These are phyloP conservation scores for Phenganax marumi DNA, from an alignment of 92 coral and sea anemone genomes.

Conservation along the genomic window DNA sequence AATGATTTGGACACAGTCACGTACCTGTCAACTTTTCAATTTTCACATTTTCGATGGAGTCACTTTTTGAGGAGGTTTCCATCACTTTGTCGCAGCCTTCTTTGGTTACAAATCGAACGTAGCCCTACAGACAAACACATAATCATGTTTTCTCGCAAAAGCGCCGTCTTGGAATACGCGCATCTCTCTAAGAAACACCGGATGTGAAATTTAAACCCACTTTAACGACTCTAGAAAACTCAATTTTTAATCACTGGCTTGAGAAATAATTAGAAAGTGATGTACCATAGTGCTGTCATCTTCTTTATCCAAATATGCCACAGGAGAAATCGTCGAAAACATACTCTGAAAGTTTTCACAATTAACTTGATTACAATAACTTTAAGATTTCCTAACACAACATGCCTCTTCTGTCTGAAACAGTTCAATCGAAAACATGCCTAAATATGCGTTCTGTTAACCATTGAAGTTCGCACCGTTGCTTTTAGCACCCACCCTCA, in stretches of 20 bases:
- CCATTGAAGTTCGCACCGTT: too few relatives aligned
- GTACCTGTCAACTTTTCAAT: conserved; percentile 44
- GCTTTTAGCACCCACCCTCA: conserved; percentile 63
- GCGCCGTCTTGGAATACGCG: too few relatives aligned
- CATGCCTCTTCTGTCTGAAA: background rate
- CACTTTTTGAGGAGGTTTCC: conserved; percentile 49
- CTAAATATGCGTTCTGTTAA: too few relatives aligned
- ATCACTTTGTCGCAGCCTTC: conserved; percentile 69
- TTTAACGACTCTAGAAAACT: too few relatives aligned
- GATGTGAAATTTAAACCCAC: too few relatives aligned
- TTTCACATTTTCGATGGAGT: conserved; percentile 30
- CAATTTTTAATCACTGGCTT: background rate
- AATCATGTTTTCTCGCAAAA: background rate
- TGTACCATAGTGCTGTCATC: conserved; percentile 70
- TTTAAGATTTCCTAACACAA: too few relatives aligned
- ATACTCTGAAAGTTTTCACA: conserved; percentile 49
- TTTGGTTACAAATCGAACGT: conserved; percentile 79
- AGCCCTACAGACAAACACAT: conserved; percentile 62
- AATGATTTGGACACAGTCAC: background rate
- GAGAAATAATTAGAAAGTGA: background rate
- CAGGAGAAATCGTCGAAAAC: conserved; percentile 66
- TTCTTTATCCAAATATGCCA: conserved; percentile 73
- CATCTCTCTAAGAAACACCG: too few relatives aligned
- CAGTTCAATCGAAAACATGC: background rate
- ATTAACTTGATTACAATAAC: background rate